Base-by-base conservation (phyloP, 1,140 invertebrate species). In the Cotesia typhae region DNA sequence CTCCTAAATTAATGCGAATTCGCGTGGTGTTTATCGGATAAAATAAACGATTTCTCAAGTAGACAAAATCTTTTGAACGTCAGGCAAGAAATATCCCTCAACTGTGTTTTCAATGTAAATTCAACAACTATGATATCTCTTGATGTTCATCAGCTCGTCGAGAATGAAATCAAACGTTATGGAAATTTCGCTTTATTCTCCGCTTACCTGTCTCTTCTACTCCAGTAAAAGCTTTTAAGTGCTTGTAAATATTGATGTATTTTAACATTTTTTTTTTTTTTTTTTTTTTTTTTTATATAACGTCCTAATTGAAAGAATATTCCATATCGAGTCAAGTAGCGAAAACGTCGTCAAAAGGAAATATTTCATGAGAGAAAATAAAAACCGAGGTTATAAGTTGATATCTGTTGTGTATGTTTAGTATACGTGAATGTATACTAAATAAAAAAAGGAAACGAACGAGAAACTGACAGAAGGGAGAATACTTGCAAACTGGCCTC, bases 301-400 rank as follows among this genome's bases (percentile, higher is more conserved):
- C 64, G 68, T 47, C 73, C 77, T 83, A 85, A 86, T 83, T 84
- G 80, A 79, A 80, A 77, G 75, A 81, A 81, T 84, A 82, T 82
- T 80, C 79, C 75, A 81, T 82, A 79, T 80, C 72, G 75, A 83
- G 80, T 82, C 76, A 78, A 84, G 83, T 74, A 78, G 75, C 69
- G 57, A 72, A 69, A 71, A 77, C 75, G 70, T 73, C 61, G 67
- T 53, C 20, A 66, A 67, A 47, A 59, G 73, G 69, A 67, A 67
- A 73, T 69, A 55, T 66, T 68, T 28, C 65, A 72, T 38, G 41
- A 55, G 71, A 64, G 47, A 63, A 35, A 67, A 41, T 52, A 52
- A 60, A 70, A 63, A 70, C 28, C 28, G 28, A 28, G 28, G 28
- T 28, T 28, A 28, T 28, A 28, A 28, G 28, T 28, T 28, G 28